Base-by-base conservation (phyloP, 2,888 invertebrate species). In the Cerastis rubricosa region DNA sequence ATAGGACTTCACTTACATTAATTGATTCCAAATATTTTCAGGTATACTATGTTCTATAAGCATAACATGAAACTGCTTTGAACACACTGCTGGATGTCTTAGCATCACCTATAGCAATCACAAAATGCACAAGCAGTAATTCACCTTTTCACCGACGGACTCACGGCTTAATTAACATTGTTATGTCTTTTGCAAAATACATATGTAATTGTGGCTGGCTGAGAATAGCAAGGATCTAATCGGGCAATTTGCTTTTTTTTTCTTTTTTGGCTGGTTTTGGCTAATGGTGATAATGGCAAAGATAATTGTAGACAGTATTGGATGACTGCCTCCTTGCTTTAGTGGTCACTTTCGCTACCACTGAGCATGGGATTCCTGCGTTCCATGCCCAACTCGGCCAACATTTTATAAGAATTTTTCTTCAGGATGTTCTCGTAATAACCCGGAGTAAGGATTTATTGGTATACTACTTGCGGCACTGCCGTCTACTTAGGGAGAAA, bases 51-150 rank as follows among this genome's bases (percentile, higher is more conserved):
- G 19, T 69, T 11, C 12, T 54, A 12, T 9, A 69, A 22, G 59
- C 22, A 11, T 29, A 51, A 29, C 19, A 19, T n/a, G n/a, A 61
- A 74, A 45, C 51, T 51, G 29, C 9, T 61, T 12, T 51, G 43
- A 11, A 61, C 7, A 29, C n/a, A 51, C 17, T 51, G 29, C 40
- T 9, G 43, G 19, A 6, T 9, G 45, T 61, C 43, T 63, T 19
- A 72, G 17, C 29, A 71, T n/a, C 6, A 22, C 29, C 29, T 49
- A 29, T 51, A 74, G 61, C 63, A 51, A 74, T 22, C 22, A 35
- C 59, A 45, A 71, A 45, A 57, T 35, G 47, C 45, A 59, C 19
- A 57, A 17, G 19, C 25, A 14, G n/a, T 57, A 9, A 69, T 19
- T 29, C 3, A 22, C 43, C 9, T 43, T 8, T 40, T 40, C 14